Evolutionary conservation across 2,113 vertebrate genomes (phyloP).

Genomic region (Cariama cristata): DNA sequence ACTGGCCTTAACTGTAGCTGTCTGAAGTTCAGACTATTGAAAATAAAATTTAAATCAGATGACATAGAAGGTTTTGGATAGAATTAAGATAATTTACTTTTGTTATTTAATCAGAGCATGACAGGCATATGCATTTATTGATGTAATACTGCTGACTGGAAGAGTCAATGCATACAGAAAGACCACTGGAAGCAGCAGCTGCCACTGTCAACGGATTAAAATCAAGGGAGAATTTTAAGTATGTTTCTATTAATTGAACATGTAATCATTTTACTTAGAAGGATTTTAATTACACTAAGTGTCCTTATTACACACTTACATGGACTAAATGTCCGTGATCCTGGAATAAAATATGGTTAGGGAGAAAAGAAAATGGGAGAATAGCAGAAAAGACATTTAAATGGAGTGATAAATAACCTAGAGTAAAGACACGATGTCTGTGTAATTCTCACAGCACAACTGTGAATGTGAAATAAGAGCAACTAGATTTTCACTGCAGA

Average conservation of each 20-base stretch:
- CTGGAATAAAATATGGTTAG: not conserved
- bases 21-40: not conserved
- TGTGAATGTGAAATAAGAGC: not conserved
- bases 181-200: constrained; percentile 12
- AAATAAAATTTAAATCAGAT: not conserved
- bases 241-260: constrained; percentile 21
- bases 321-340: not conserved
- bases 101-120: not conserved
- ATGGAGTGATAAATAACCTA: not conserved
- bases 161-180: not conserved
- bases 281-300: constrained; percentile 21
- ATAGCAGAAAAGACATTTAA: not conserved
- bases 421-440: not conserved
- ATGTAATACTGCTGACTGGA: constrained; percentile 27
- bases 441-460: not conserved
- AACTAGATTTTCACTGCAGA: not conserved
- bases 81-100: not conserved
- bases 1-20: not conserved
- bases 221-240: constrained; percentile 1
- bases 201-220: constrained; percentile 5
- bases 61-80: not conserved
- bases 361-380: not conserved
- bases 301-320: not conserved
- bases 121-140: constrained; percentile 32
- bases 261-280: constrained; percentile 13